Evolutionary conservation across 2,888 invertebrate species (phyloP).

Genomic region (Mallateleia sp.): DNA sequence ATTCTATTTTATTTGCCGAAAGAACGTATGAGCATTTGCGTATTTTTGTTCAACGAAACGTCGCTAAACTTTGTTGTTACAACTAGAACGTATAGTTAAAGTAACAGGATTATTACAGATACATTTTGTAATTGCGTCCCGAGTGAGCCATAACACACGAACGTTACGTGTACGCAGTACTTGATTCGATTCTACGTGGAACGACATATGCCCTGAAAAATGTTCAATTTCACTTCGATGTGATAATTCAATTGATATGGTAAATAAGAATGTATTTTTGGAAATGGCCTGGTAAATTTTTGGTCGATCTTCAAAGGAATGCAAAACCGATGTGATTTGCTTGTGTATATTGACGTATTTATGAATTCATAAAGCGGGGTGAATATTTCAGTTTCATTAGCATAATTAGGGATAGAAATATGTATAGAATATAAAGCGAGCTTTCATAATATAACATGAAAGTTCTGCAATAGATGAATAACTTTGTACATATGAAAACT

Average conservation of each 20-base stretch:
- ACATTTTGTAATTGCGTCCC: conserved; percentile 47
- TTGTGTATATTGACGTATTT: not conserved
- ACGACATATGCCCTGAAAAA: not conserved
- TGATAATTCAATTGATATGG: no score
- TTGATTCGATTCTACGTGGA: conserved; percentile 39
- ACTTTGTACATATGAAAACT: conserved; percentile 79
- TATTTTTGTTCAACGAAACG: conserved; percentile 26
- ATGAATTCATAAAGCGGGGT: not conserved
- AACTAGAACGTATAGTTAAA: conserved; percentile 23
- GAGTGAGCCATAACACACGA: conserved; percentile 34
- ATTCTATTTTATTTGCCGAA: conserved; percentile 2
- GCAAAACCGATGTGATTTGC: not conserved
- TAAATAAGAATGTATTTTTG: no score
- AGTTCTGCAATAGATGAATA: not conserved
- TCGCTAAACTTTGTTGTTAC: conserved; percentile 33
- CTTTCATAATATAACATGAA: not conserved
- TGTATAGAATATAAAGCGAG: conserved; percentile 2
- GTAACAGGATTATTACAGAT: conserved; percentile 48
- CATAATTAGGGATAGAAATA: conserved; percentile 7
- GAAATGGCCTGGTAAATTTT: no score
- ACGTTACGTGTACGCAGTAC: conserved; percentile 16
- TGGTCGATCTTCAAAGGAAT: no score
- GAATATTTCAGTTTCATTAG: not conserved
- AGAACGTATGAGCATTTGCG: conserved; percentile 17
- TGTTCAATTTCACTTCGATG: not conserved